Conservation (phyloP, 2,888 invertebrate genomes). For the Aquatica leii region DNA sequence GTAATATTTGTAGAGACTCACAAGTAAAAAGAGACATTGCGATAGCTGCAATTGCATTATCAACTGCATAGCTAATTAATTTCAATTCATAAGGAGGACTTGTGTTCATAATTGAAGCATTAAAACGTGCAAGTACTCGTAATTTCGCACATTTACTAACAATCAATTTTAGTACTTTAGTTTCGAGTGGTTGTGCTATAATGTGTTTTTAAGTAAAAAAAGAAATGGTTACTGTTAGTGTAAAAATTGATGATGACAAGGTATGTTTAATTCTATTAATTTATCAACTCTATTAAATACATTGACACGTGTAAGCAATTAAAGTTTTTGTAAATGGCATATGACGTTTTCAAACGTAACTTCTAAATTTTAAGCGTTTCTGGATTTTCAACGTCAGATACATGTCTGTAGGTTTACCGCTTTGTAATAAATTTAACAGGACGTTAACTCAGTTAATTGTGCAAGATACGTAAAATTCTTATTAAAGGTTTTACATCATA, state of each 20-base stretch:
- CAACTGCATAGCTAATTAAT: neutral
- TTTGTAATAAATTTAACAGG: too few relatives aligned
- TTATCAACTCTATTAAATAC: too few relatives aligned
- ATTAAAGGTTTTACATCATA: too few relatives aligned
- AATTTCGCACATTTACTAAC: neutral
- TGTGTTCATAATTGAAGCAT: neutral
- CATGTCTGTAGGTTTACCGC: too few relatives aligned
- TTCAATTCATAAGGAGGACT: slow-evolving; percentile 1
- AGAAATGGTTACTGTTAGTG: neutral
- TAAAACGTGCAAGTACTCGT: neutral
- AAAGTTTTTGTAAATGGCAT: too few relatives aligned
- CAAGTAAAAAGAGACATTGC: neutral
- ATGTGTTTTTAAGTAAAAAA: neutral
- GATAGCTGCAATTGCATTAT: neutral
- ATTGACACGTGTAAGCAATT: too few relatives aligned
- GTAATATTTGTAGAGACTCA: neutral
- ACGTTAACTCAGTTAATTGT: too few relatives aligned
- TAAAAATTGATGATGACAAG: neutral
- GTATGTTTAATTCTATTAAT: too few relatives aligned
- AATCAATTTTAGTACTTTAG: neutral
- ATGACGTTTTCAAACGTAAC: too few relatives aligned
- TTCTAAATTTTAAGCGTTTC: too few relatives aligned
- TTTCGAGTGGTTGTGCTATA: neutral
- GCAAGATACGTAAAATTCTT: too few relatives aligned
- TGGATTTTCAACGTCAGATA: too few relatives aligned